These are phyloP conservation scores for Acanthaster planci DNA, from an alignment of 35 echinoderm and acorn worm species.

Conservation along the genomic window DNA sequence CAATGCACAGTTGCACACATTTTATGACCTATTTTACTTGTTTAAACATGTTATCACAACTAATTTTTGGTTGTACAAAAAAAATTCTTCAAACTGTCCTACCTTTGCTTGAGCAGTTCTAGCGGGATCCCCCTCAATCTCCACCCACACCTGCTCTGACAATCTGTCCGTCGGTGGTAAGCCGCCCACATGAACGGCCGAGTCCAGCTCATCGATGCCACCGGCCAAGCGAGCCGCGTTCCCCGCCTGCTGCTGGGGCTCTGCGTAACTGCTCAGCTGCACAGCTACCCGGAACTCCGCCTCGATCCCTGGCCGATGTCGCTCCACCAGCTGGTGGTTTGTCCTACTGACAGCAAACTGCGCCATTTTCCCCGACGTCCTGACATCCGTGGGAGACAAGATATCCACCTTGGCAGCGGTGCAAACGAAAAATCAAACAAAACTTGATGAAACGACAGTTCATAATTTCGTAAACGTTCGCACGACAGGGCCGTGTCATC, in stretches of 20 bases:
- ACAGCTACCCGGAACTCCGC: neutral
- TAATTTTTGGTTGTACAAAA: neutral
- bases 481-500: too few species aligned
- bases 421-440: neutral
- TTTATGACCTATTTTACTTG: too few species aligned
- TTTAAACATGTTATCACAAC: too few species aligned
- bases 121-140: neutral
- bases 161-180: too few species aligned
- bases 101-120: slow-evolving; percentile 1
- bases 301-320: neutral
- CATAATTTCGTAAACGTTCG: too few species aligned
- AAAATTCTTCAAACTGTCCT: neutral
- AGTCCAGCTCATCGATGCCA: neutral
- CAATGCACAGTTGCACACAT: too few species aligned
- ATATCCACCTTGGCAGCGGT: neutral
- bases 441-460: too few species aligned
- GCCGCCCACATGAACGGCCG: too few species aligned
- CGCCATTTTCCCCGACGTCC: slow-evolving; percentile 5
- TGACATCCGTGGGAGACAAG: neutral
- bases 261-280: neutral
- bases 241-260: neutral
- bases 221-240: neutral
- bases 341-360: slow-evolving; percentile 8
- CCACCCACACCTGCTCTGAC: neutral
- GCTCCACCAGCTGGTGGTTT: neutral